Evolutionary conservation across 30 jellyfish, hydroid and myxozoan species (phyloP).

Genomic region (Catostylus mosaicus): DNA sequence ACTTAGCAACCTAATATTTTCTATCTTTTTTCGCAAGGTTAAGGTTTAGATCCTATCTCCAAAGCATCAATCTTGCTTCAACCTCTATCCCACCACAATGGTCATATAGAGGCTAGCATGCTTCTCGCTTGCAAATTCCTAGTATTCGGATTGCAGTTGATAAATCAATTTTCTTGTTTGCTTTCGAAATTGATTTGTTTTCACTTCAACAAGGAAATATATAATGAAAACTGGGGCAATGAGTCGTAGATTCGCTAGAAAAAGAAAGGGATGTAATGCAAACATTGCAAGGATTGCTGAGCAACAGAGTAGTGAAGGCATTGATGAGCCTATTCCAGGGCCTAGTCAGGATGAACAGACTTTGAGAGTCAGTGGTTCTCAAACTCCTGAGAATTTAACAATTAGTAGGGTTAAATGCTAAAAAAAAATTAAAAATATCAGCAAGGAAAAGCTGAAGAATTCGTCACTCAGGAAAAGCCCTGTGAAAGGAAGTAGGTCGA

Average conservation of each 20-base stretch:
- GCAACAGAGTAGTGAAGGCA: neutral
- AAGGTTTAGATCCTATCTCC: neutral
- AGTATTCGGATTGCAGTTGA: neutral
- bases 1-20: neutral
- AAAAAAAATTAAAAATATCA: neutral
- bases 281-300: neutral
- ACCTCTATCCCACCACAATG: neutral
- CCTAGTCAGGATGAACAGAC: conserved; percentile 7
- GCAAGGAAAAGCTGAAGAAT: conserved; percentile 22
- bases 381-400: conserved; percentile 7
- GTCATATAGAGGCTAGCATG: neutral
- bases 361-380: neutral
- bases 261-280: conserved; percentile 22
- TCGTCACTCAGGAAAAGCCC: conserved; percentile 22
- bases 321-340: conserved; percentile 10
- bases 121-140: neutral
- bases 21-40: neutral
- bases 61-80: neutral
- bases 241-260: conserved; percentile 18
- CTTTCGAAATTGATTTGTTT: neutral
- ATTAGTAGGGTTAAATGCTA: neutral
- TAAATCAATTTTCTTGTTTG: neutral
- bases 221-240: conserved; percentile 14
- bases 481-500: conserved; percentile 9
- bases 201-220: neutral